These are phyloP conservation scores for Drosophila meridiana DNA, from an alignment of 2,888 invertebrate species.

Conservation along the genomic window DNA sequence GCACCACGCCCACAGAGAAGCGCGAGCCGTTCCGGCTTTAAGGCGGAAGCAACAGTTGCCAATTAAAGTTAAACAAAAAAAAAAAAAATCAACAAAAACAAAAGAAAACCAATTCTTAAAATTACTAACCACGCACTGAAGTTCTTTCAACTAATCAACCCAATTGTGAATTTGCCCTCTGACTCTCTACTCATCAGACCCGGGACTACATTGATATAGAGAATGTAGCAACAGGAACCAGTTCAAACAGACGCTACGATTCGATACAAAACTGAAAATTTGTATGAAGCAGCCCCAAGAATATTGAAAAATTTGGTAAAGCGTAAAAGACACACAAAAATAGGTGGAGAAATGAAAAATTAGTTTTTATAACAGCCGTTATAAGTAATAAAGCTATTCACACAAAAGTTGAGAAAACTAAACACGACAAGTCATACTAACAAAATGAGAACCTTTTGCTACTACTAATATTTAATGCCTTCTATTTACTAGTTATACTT, in stretches of 20 bases:
- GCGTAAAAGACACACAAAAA: slow-evolving; percentile 50
- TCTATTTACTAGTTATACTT: slow-evolving; percentile 74
- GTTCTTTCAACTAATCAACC: slow-evolving; percentile 64
- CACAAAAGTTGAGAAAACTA: slow-evolving; percentile 71
- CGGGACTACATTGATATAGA: slow-evolving; percentile 38
- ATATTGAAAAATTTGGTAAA: slow-evolving; percentile 32
- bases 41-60: slow-evolving; percentile 71
- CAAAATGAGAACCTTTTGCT: slow-evolving; percentile 70
- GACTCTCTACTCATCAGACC: slow-evolving; percentile 4
- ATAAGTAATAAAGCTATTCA: slow-evolving; percentile 44
- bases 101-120: slow-evolving; percentile 39
- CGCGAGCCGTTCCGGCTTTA: slow-evolving; percentile 92
- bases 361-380: slow-evolving; percentile 39
- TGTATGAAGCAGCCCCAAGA: slow-evolving; percentile 8
- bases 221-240: slow-evolving; percentile 48
- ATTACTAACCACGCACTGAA: slow-evolving; percentile 72
- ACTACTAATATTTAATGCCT: slow-evolving; percentile 79
- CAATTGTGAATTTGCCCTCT: slow-evolving; percentile 42
- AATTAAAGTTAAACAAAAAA: slow-evolving; percentile 42
- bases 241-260: slow-evolving; percentile 21
- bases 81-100: background rate
- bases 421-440: slow-evolving; percentile 74
- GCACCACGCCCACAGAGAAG: slow-evolving; percentile 85
- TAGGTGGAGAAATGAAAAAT: slow-evolving; percentile 28
- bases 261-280: slow-evolving; percentile 24